Percentiles rank a stretch among this genome's conserved stretches.
phyloP scores from a whole-genome alignment of 2,113 vertebrate species.

The Pleuronectes platessa region DNA sequence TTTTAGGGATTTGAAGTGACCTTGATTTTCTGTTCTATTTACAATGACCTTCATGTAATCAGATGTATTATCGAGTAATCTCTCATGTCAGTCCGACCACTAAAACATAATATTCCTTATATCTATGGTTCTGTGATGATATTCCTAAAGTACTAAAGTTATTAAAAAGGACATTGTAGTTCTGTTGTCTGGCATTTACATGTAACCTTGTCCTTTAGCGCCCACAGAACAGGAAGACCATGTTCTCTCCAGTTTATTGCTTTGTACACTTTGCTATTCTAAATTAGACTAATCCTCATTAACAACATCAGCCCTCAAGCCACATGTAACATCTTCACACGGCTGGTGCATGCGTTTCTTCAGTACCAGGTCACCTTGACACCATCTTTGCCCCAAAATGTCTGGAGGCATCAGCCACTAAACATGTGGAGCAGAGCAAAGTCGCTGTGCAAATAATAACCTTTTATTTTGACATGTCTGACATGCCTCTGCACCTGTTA shows the following conservation, averaged over 20 bases:
- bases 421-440: slow-evolving; percentile 31
- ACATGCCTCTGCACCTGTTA: slow-evolving; percentile 22
- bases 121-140: too few relatives aligned
- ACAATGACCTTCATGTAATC: too few relatives aligned
- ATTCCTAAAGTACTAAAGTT: too few relatives aligned
- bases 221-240: slow-evolving; percentile 20
- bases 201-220: slow-evolving; percentile 26
- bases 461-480: slow-evolving; percentile 60
- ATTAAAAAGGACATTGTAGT: too few relatives aligned
- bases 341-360: slow-evolving; percentile 18
- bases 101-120: too few relatives aligned
- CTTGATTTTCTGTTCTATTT: too few relatives aligned
- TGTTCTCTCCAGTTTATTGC: slow-evolving; percentile 17
- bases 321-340: slow-evolving; percentile 35
- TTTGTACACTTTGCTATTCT: slow-evolving; percentile 31
- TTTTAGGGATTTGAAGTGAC: too few relatives aligned
- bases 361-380: slow-evolving; percentile 69
- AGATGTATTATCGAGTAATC: too few relatives aligned
- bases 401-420: slow-evolving; percentile 56
- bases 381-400: slow-evolving; percentile 59
- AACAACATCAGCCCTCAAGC: slow-evolving; percentile 32
- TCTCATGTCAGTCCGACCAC: too few relatives aligned
- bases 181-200: neutral
- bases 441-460: slow-evolving; percentile 51
- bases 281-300: slow-evolving; percentile 21